These are phyloP conservation scores for Percina caprodes DNA, from an alignment of 2,113 vertebrate species.

Conservation along the genomic window DNA sequence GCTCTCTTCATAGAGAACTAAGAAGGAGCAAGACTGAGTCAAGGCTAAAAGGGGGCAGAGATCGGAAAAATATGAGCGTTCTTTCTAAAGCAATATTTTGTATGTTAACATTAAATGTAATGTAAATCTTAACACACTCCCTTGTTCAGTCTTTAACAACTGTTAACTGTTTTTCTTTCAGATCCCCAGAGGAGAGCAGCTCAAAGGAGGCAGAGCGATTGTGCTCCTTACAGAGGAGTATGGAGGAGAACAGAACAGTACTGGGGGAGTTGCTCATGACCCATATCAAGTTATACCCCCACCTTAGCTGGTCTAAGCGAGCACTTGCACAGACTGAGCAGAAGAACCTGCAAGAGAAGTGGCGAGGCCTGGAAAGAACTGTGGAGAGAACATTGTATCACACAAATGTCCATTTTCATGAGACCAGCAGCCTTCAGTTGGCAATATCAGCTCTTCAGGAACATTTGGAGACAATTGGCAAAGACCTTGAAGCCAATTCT, in stretches of 20 bases:
- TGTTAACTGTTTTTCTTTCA: conserved; percentile 36
- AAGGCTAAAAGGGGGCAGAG: not conserved
- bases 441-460: conserved; percentile 77
- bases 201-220: conserved; percentile 84
- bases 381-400: conserved; percentile 81
- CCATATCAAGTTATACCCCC: conserved; percentile 75
- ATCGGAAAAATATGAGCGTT: not conserved
- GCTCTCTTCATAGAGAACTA: not conserved
- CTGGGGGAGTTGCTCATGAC: conserved; percentile 82
- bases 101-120: not conserved
- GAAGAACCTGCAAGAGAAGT: conserved; percentile 82
- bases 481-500: conserved; percentile 56
- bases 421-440: conserved; percentile 77
- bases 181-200: conserved; percentile 80
- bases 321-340: conserved; percentile 80
- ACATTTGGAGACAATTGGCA: conserved; percentile 78
- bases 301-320: conserved; percentile 83
- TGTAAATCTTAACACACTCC: not conserved
- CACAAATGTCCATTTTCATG: conserved; percentile 67
- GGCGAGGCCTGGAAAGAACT: conserved; percentile 82
- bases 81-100: not conserved
- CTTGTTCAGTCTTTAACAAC: too few species aligned
- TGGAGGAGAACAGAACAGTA: conserved; percentile 81
- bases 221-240: conserved; percentile 75
- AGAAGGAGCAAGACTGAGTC: not conserved